Evolutionary conservation across 2,888 invertebrate genomes (phyloP).

Genomic region (Chrysotoxum bicinctum): DNA sequence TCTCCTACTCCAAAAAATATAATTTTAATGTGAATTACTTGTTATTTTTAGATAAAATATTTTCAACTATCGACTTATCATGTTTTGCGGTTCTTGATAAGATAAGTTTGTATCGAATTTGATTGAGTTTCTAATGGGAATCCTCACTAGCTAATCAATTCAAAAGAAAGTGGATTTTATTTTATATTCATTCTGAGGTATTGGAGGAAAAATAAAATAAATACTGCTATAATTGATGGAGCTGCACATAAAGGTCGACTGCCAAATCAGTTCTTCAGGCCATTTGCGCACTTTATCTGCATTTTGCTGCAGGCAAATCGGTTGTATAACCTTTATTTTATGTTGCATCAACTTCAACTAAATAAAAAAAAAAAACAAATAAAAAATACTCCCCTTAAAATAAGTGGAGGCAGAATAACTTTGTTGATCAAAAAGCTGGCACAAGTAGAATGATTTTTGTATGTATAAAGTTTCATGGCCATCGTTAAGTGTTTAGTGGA

Average conservation of each 20-base stretch:
- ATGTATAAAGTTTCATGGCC: slow-evolving; percentile 6
- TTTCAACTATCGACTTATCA: not conserved
- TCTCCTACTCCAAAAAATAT: too few relatives aligned
- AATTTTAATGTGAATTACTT: not conserved
- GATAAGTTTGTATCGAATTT: not conserved
- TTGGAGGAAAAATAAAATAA: not conserved
- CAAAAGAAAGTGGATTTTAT: not conserved
- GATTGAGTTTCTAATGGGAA: not conserved
- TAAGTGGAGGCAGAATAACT: not conserved
- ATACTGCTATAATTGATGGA: not conserved
- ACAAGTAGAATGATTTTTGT: not conserved
- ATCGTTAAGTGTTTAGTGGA: not conserved
- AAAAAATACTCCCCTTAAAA: slow-evolving; percentile 10
- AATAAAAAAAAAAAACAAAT: not conserved
- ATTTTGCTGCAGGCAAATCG: slow-evolving; percentile 39
- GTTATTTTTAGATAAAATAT: not conserved
- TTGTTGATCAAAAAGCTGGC: slow-evolving; percentile 19
- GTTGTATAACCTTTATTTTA: slow-evolving; percentile 22
- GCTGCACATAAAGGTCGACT: not conserved
- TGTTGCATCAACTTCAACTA: slow-evolving; percentile 4
- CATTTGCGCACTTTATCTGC: slow-evolving; percentile 42
- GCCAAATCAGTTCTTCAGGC: slow-evolving; percentile 17
- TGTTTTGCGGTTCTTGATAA: not conserved
- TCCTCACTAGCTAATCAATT: not conserved
- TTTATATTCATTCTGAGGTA: not conserved